A percentile compares a stretch with the other conserved stretches of the same genome.
Evolutionary conservation across 2,113 vertebrate genomes (phyloP).

Genomic region (Leptodactylus fuscus): DNA sequence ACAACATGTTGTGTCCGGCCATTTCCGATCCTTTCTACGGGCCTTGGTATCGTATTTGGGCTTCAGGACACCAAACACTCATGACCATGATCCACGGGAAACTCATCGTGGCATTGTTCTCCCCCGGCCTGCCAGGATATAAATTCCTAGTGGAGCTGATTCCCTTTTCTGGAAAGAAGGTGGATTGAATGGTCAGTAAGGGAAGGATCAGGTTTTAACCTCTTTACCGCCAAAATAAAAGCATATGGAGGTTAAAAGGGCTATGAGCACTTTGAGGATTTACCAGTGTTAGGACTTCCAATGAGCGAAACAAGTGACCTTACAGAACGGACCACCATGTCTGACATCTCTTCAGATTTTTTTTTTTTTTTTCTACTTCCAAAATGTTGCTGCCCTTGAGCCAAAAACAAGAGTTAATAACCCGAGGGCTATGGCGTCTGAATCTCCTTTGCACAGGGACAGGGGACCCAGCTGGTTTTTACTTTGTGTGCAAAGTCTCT

Average conservation of each 20-base stretch:
- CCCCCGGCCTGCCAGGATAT: constrained; percentile 78
- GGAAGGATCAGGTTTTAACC: not conserved
- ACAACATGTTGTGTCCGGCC: constrained; percentile 99
- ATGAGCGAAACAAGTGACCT: constrained; percentile 46
- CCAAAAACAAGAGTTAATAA: not conserved
- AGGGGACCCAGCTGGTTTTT: not conserved
- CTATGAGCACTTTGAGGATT: constrained; percentile 24
- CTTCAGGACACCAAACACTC: constrained; percentile 92
- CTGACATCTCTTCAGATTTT: not conserved
- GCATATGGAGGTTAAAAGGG: constrained; percentile 36
- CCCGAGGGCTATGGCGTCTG: not conserved
- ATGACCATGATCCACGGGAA: constrained; percentile 96
- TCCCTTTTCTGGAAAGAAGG: constrained; percentile 88
- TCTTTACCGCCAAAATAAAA: constrained; percentile 25
- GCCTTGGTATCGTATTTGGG: constrained; percentile 97
- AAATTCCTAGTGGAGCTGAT: constrained; percentile 80
- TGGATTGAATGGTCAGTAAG: constrained; percentile 77
- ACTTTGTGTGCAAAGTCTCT: not conserved
- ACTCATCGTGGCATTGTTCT: constrained; percentile 83
- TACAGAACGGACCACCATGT: constrained; percentile 15
- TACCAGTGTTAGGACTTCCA: constrained; percentile 49
- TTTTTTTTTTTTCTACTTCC: not conserved
- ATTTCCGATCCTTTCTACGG: constrained; percentile 98
- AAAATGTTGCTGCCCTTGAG: not conserved
- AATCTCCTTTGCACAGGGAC: constrained; percentile 5